These are phyloP conservation scores for Drosophila kokeensis DNA, from an alignment of 2,888 invertebrate genomes.

Conservation along the genomic window DNA sequence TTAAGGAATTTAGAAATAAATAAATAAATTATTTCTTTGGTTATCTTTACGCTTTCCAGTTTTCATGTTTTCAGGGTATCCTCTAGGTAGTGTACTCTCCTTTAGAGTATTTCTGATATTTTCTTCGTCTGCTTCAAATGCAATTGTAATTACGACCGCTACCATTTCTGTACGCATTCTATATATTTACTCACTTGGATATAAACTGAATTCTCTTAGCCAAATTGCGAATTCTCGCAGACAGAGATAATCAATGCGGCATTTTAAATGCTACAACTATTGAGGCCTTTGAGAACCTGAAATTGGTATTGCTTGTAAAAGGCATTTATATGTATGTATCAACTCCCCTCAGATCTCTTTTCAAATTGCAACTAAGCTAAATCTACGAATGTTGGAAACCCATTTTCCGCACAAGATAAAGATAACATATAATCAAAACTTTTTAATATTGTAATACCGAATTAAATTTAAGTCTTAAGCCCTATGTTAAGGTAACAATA, in stretches of 20 bases:
- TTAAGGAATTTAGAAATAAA: neutral
- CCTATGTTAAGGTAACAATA: too few relatives aligned
- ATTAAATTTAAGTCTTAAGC: neutral
- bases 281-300: slow-evolving; percentile 11
- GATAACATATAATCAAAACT: neutral
- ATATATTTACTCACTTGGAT: slow-evolving; percentile 57
- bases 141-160: slow-evolving; percentile 34
- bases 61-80: neutral
- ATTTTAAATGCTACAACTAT: slow-evolving; percentile 61
- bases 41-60: too few relatives aligned
- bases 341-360: neutral
- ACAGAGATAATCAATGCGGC: slow-evolving; percentile 69
- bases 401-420: neutral
- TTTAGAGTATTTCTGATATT: slow-evolving; percentile 13
- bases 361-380: neutral
- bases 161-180: slow-evolving; percentile 51
- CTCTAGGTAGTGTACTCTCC: neutral
- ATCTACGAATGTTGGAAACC: neutral
- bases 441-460: neutral
- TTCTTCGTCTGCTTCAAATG: slow-evolving; percentile 46
- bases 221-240: slow-evolving; percentile 55
- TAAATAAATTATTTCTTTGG: neutral
- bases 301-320: neutral
- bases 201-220: slow-evolving; percentile 68
- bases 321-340: neutral